Conservation (phyloP, 2,797 vertebrate genomes). For the Ctenosaura bakeri region DNA sequence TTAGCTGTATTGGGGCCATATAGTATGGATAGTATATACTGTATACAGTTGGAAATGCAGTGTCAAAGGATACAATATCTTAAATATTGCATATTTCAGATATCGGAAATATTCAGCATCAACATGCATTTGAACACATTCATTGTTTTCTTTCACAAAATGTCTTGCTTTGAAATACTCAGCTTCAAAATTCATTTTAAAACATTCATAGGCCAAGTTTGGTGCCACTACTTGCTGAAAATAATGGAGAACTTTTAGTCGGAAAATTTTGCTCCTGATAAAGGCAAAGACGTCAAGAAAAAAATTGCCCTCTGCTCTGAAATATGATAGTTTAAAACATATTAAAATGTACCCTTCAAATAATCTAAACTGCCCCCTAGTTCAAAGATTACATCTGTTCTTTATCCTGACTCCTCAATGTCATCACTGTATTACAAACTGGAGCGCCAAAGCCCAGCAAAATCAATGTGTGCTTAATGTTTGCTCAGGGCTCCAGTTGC, state of each 20-base stretch:
- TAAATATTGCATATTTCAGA: too few species aligned
- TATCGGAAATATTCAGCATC: conserved; percentile 11
- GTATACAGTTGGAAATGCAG: background rate
- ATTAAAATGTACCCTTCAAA: background rate
- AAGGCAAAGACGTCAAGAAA: background rate
- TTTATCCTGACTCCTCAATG: background rate
- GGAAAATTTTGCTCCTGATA: background rate
- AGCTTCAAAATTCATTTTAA: conserved; percentile 9
- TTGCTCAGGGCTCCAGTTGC: background rate
- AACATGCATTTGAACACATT: conserved; percentile 6
- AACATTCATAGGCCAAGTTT: background rate
- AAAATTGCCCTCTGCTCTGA: background rate
- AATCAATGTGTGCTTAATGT: conserved; percentile 1
- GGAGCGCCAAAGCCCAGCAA: background rate
- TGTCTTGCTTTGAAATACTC: conserved; percentile 13
- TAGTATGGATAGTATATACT: background rate
- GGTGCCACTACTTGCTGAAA: background rate
- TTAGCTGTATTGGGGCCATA: background rate
- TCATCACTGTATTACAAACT: background rate
- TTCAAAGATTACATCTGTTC: background rate
- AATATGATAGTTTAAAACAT: background rate
- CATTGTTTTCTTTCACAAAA: background rate
- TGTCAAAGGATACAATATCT: background rate
- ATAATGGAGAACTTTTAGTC: background rate
- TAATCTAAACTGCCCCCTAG: background rate